Base-by-base conservation (phyloP, 2,113 vertebrate species). In the Hypomesus transpacificus region DNA sequence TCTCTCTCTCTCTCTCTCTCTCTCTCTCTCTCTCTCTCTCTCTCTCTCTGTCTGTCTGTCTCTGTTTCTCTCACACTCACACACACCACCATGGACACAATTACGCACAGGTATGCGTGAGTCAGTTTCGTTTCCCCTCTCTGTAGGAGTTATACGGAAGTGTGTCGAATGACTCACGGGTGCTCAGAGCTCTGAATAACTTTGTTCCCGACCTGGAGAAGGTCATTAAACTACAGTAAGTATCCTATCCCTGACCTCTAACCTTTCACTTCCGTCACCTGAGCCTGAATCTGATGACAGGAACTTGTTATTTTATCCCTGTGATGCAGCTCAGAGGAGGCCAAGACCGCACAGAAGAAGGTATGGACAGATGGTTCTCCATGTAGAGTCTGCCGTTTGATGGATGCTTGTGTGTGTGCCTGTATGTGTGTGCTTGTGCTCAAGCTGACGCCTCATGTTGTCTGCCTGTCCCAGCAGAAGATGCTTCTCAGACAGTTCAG, bases 401-500 rank as follows among this genome's bases (percentile, higher is more conserved):
- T 9, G 14, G 14, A 7, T 11, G 7, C 52, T 56, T n/a, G 54
- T 68, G 20, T 20, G 21, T 61, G 28, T 66, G 4, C 4, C 24
- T 58, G 20, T 22, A 9, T 46, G 39, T 46, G 39, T 13, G 39
- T 46, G 39, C 7, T 16, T 24, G 61, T 56, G 63, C 28, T 31
- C 28, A 2, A 31, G 28, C 28, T 31, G 2, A n/a, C 61, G 34
- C 56, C 56, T 46, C 20, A 4, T 81, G 66, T 31, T 7, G 58
- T 17, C 24, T 4, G 18, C 68, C 7, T 67, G 59, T 77, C 78
- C 82, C 4, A 93, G 91, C 94, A 96, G 92, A 99, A 96, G 91
- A 93, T 95, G 70, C 93, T 99, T 63, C 87, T 99, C 85, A 92
- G 96, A 74, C 94, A 98, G 74, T 99, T 98, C 85, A 98, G 95